Conservation (phyloP, 2,888 invertebrate species). For the Drosophila paramelanica region DNA sequence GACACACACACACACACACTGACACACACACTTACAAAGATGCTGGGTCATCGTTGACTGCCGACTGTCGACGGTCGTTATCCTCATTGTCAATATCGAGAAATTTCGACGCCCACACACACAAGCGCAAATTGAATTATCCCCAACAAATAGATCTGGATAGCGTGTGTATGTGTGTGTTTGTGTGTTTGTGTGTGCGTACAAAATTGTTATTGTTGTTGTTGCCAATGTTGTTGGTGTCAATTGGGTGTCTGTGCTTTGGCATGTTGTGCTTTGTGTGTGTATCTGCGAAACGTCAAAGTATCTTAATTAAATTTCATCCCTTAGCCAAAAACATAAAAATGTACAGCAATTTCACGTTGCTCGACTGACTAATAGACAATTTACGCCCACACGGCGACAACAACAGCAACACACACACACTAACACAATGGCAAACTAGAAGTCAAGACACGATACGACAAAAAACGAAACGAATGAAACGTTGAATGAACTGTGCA, state of each 20-base stretch:
- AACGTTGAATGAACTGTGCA: conserved; percentile 54
- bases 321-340: conserved; percentile 78
- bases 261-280: conserved; percentile 61
- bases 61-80: conserved; percentile 55
- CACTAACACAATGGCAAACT: conserved; percentile 22
- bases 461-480: conserved; percentile 43
- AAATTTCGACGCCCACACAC: conserved; percentile 44
- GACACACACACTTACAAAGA: conserved; percentile 38
- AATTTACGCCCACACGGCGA: conserved; percentile 72
- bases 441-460: conserved; percentile 52
- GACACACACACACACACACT: conserved; percentile 6
- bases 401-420: conserved; percentile 23
- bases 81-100: conserved; percentile 67
- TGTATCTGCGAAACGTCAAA: conserved; percentile 80
- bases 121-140: conserved; percentile 64
- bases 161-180: conserved; percentile 9
- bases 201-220: too few relatives aligned
- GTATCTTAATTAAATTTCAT: conserved; percentile 83
- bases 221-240: conserved; percentile 53
- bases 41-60: conserved; percentile 60
- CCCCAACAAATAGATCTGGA: conserved; percentile 60
- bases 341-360: conserved; percentile 79
- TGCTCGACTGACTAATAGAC: conserved; percentile 78
- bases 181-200: not conserved
- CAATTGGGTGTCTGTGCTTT: conserved; percentile 63